These are phyloP conservation scores for Agrotis exclamationis DNA, from an alignment of 2,888 invertebrate species.

Conservation along the genomic window DNA sequence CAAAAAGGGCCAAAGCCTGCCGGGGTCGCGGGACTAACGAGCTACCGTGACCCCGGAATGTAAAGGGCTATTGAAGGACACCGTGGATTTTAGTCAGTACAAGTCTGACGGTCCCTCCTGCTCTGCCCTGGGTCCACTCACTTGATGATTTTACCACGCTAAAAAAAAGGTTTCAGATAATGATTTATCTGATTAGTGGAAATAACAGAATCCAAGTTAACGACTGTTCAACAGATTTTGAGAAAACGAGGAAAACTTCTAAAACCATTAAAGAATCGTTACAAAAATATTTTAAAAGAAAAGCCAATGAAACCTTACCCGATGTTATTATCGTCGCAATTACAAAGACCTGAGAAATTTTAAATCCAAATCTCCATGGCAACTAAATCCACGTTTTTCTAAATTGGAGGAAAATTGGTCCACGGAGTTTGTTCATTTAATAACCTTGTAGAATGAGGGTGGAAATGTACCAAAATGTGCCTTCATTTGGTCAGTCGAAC, in stretches of 20 bases:
- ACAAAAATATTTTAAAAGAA: conserved; percentile 2
- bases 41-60: too few species aligned
- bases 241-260: neutral
- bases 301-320: conserved; percentile 20
- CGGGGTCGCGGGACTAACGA: too few species aligned
- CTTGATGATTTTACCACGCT: too few species aligned
- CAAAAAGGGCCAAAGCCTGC: too few species aligned
- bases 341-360: conserved; percentile 28
- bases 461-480: conserved; percentile 43
- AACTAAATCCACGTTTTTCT: conserved; percentile 24
- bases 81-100: too few species aligned
- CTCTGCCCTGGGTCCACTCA: too few species aligned
- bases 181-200: neutral
- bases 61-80: too few species aligned
- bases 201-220: neutral
- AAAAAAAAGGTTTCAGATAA: neutral
- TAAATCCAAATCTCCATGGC: conserved; percentile 30
- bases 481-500: conserved; percentile 48
- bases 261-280: conserved; percentile 20
- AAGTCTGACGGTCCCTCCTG: too few species aligned
- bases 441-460: conserved; percentile 32
- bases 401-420: conserved; percentile 33
- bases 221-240: neutral
- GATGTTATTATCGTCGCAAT: conserved; percentile 33
- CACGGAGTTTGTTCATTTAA: conserved; percentile 44